These are phyloP conservation scores for Lycophotia porphyrea DNA, from an alignment of 2,888 invertebrate species.

Conservation along the genomic window DNA sequence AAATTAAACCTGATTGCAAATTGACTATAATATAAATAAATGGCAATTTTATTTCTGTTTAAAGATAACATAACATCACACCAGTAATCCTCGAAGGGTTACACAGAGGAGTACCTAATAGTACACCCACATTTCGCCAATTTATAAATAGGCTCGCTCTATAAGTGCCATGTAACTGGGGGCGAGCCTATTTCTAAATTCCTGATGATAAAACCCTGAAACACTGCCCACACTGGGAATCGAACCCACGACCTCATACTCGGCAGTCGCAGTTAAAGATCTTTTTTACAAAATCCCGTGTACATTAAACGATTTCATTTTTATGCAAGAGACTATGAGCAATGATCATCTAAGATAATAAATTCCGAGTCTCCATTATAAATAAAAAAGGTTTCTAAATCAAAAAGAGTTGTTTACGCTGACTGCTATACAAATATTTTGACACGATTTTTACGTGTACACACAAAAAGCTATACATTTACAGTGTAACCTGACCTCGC, in stretches of 20 bases:
- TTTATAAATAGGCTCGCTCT: no score
- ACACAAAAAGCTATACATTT: no score
- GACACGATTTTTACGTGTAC: conserved; percentile 14
- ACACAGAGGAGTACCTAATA: no score
- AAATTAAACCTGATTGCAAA: not conserved
- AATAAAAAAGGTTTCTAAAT: not conserved
- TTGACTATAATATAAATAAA: not conserved
- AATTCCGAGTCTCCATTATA: not conserved
- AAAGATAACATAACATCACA: not conserved
- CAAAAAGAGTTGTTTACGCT: conserved; percentile 5
- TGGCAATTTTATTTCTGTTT: not conserved
- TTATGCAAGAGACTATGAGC: not conserved
- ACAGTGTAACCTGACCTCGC: no score
- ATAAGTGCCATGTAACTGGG: no score
- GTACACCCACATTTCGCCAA: no score
- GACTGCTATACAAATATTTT: conserved; percentile 42
- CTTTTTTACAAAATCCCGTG: not conserved
- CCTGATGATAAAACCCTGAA: no score
- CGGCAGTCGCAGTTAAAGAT: no score
- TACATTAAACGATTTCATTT: not conserved
- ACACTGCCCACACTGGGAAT: no score
- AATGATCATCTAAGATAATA: not conserved
- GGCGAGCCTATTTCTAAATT: no score
- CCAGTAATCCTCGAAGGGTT: no score
- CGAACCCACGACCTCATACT: no score